Evolutionary conservation across 2,113 vertebrate species (phyloP).

Genomic region (Melanocharis versteri): DNA sequence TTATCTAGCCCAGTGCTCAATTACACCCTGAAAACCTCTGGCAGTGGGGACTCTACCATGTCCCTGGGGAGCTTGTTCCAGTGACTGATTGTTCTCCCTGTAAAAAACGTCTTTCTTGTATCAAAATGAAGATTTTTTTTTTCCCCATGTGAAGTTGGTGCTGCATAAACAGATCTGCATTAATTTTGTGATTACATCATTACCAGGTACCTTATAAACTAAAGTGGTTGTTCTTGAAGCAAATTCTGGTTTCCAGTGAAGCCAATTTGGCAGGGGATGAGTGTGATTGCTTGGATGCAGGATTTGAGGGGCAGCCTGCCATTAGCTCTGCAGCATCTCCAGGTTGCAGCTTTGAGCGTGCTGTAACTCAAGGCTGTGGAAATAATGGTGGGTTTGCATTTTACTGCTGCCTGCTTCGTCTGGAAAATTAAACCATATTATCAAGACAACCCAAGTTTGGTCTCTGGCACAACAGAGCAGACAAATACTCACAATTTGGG

Average conservation of each 20-base stretch:
- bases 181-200: neutral
- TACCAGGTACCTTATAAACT: neutral
- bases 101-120: neutral
- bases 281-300: neutral
- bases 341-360: neutral
- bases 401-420: neutral
- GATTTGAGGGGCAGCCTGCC: neutral
- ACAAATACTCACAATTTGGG: neutral
- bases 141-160: fast-evolving
- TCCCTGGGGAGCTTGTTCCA: neutral
- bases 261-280: neutral
- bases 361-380: neutral
- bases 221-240: neutral
- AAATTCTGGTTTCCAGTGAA: neutral
- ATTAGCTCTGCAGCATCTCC: neutral
- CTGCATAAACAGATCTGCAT: neutral
- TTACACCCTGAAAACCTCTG: neutral
- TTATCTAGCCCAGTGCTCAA: neutral
- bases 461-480: neutral
- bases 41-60: neutral
- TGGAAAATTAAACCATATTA: neutral
- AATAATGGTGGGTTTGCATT: neutral
- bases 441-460: neutral
- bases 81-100: neutral
- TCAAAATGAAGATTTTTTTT: neutral